phyloP scores from a whole-genome alignment of 1,140 invertebrate genomes.

The Microplitis demolitor region DNA sequence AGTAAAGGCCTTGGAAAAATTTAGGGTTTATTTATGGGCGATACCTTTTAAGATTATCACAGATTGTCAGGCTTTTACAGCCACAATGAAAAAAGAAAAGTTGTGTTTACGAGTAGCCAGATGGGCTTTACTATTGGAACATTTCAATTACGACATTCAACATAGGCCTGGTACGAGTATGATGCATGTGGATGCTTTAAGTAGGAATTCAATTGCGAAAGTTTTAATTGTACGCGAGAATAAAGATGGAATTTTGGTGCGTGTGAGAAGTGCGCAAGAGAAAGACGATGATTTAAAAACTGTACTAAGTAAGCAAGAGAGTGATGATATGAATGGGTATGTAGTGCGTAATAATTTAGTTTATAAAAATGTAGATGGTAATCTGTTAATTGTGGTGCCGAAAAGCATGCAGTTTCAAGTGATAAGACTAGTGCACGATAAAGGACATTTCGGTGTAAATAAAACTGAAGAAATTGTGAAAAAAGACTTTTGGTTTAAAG shows the following conservation, averaged over 20 bases:
- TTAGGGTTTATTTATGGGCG: conserved; percentile 44
- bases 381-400: conserved; percentile 22
- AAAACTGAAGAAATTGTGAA: conserved; percentile 45
- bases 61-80: conserved; percentile 43
- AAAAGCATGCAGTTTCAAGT: conserved; percentile 27
- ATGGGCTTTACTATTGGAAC: too few relatives aligned
- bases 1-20: too few relatives aligned
- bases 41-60: conserved; percentile 48
- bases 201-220: conserved; percentile 34
- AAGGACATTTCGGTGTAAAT: conserved; percentile 46
- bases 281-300: conserved; percentile 6
- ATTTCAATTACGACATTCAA: conserved; percentile 38
- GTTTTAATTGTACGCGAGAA: not conserved
- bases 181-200: conserved; percentile 46
- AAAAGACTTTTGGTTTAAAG: conserved; percentile 15
- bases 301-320: not conserved
- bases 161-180: conserved; percentile 35
- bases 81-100: conserved; percentile 41
- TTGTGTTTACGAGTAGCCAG: conserved; percentile 32
- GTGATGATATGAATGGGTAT: conserved; percentile 2
- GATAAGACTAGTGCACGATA: conserved; percentile 35
- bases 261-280: conserved; percentile 21
- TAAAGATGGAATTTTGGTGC: conserved; percentile 28
- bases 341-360: not conserved
- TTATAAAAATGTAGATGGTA: conserved; percentile 4